phyloP scores from a whole-genome alignment of 2,888 invertebrate genomes.

The Drosophila meridiana region DNA sequence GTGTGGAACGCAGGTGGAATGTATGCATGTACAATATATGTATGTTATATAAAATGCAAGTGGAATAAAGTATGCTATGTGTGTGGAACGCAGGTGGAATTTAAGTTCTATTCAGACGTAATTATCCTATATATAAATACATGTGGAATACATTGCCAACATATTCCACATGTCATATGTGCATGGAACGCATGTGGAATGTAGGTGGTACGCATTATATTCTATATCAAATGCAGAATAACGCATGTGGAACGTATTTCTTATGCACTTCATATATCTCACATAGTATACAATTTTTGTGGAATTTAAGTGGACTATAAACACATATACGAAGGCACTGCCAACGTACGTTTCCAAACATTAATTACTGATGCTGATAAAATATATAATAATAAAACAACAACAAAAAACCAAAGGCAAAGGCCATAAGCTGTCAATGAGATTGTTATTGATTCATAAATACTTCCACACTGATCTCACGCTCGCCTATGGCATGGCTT shows the following conservation, averaged over 20 bases:
- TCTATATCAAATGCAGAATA: neutral
- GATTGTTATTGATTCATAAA: conserved; percentile 37
- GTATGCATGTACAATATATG: no score
- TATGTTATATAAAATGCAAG: neutral
- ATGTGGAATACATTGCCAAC: no score
- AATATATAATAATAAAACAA: conserved; percentile 2
- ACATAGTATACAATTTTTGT: neutral
- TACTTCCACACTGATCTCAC: conserved; percentile 15
- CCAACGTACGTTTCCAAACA: neutral
- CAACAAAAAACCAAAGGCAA: neutral
- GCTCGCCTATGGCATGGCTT: conserved; percentile 1
- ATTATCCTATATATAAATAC: no score
- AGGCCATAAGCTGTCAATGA: neutral
- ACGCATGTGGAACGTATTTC: neutral
- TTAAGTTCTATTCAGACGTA: no score
- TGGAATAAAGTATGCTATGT: neutral
- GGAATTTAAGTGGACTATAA: neutral
- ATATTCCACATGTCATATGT: no score
- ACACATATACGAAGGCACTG: neutral
- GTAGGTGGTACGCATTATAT: neutral
- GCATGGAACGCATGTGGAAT: neutral
- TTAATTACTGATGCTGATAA: conserved; percentile 18
- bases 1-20: neutral
- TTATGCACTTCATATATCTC: neutral
- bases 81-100: neutral